Conservation (phyloP, 2,113 vertebrate species). For the Cryptotis parvus region DNA sequence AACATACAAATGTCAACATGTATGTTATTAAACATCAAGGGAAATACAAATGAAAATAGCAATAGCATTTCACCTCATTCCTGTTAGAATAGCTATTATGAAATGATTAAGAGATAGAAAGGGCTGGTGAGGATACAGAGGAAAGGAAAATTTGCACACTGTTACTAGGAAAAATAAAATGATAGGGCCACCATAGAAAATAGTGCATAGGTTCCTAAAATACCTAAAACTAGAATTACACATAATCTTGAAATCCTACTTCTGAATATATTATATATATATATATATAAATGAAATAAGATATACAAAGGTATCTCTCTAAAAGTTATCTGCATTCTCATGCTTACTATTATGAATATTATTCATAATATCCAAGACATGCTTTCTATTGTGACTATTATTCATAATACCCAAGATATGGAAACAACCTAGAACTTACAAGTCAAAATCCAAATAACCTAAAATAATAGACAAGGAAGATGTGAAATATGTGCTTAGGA, state of each 20-base stretch:
- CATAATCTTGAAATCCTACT: neutral
- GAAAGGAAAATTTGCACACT: neutral
- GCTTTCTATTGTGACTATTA: neutral
- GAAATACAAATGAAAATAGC: too few relatives aligned
- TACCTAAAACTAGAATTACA: constrained; percentile 13
- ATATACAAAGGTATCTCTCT: neutral
- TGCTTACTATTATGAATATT: neutral
- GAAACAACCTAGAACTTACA: neutral
- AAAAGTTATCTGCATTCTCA: neutral
- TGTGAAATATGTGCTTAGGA: neutral
- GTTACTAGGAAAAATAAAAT: neutral
- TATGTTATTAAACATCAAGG: too few relatives aligned
- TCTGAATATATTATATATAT: too few relatives aligned
- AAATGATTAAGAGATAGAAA: neutral
- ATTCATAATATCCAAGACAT: neutral
- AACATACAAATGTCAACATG: too few relatives aligned
- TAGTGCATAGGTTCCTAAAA: neutral
- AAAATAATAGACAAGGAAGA: neutral
- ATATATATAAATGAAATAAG: too few relatives aligned
- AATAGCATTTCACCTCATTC: too few relatives aligned
- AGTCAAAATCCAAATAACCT: too few relatives aligned
- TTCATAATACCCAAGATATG: neutral
- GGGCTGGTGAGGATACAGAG: neutral
- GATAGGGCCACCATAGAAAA: neutral
- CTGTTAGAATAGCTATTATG: too few relatives aligned